Base-by-base conservation (phyloP, 2,888 invertebrate genomes). In the Eupithecia inturbata region DNA sequence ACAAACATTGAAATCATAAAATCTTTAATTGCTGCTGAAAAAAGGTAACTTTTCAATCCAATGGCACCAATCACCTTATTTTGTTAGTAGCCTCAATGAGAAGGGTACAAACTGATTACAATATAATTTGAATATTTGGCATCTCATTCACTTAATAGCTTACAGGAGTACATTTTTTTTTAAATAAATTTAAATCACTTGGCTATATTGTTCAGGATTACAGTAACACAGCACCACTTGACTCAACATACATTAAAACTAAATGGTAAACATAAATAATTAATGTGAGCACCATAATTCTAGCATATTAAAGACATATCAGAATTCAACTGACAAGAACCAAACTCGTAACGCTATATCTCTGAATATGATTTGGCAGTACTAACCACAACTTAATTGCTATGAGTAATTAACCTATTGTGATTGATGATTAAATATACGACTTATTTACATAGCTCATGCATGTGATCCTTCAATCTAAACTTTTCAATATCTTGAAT, bases 51-150 rank as follows among this genome's bases (percentile, higher is more conserved):
- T 75, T 71, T n/a, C 49, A 49, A 83, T 82, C 78, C 76, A 84
- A 90, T 89, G 90, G 89, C 90, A 89, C 89, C 78, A 73, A 78
- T 73, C 73, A 73, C 75, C 78, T 74, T 77, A 69, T 73, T 77
- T 71, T 78, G 63, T 79, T 84, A 83, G 83, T 86, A 87, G 87
- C 89, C 87, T 88, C 82, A 83, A 88, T 83, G 89, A 87, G 89
- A 88, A 87, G 85, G 83, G 83, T 79, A 74, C 75, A 77, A 78
- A 86, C 84, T 82, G 80, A 85, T 85, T 87, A 84, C 82, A 81
- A 83, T 84, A 87, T 87, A 86, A 82, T 81, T 86, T 87, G 89
- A 89, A 89, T 93, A 93, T 94, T 94, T 94, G 93, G 94, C 91
- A 92, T 93, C 88, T 90, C 85, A 91, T 91, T 92, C 89, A 92